Evolutionary conservation across 2,797 vertebrate genomes (phyloP), one percentile per base, ranked within the genome.

Genomic region (Eremophila alpestris): DNA sequence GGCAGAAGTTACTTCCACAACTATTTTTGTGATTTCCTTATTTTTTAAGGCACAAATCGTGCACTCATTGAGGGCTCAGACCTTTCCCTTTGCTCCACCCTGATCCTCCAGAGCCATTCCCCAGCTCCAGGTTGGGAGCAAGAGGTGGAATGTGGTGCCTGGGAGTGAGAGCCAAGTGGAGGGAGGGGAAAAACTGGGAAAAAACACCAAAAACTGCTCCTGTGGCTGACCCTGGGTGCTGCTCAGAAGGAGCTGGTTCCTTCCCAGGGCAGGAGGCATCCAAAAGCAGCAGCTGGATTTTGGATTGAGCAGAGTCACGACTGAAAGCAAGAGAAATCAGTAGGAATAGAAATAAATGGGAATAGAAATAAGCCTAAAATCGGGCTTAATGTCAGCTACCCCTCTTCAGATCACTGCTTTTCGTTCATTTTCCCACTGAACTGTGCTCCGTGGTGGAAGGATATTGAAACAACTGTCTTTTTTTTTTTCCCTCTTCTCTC

Each of bases 401-500:
- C 62, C 32, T 92, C 73, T 81, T 81, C 36, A 24, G 67, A 29
- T 40, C 82, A 2, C 55, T 65, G 29, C 0, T 62, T 45, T 5
- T 10, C 36, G 13, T 13, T 54, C 68, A 48, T 84, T 45, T 58
- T 3, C 54, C 21, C 43, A 46, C 76, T 80, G 65, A 89, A 86
- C 73, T 83, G 8, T 17, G 34, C 85, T 92, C 92, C 76, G 73
- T 46, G 59, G 85, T 83, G 52, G 87, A 82, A 91, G 62, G 84
- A 86, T 88, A 91, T 87, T 89, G 87, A 89, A 96, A 83, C 52
- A 73, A 93, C 70, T 94, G 76, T 92, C 82, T 62, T 67, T 4
- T 5, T 23, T 4, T 4, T 22, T 0, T 21, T 13, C 38, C 7
- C 21, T 20, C 38, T 38, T 5, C 22, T 30, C 20, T 11, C 48